Evolutionary conservation across 2,113 vertebrate genomes (phyloP).

Genomic region (Uropsilus gracilis): DNA sequence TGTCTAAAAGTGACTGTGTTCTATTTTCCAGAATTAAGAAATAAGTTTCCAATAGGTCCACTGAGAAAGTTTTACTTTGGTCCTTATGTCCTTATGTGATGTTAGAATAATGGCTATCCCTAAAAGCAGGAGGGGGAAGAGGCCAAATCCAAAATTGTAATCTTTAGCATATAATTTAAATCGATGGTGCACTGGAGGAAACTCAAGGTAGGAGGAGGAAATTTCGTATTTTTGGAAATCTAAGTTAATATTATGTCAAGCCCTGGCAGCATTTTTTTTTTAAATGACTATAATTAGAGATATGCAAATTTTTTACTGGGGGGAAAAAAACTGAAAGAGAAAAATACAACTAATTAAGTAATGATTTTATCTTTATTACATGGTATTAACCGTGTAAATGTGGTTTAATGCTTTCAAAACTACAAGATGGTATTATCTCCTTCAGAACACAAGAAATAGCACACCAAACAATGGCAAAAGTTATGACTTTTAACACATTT

Average conservation of each 20-base stretch:
- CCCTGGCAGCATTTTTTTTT: slow-evolving; percentile 80
- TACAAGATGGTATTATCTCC: background rate
- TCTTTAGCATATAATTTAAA: slow-evolving; percentile 77
- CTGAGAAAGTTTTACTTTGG: slow-evolving; percentile 47
- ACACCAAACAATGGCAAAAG: background rate
- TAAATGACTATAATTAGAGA: slow-evolving; percentile 83
- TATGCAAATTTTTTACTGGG: slow-evolving; percentile 60
- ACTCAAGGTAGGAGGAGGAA: slow-evolving; percentile 80
- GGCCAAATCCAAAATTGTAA: slow-evolving; percentile 45
- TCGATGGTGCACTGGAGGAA: slow-evolving; percentile 77
- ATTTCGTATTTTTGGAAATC: slow-evolving; percentile 81
- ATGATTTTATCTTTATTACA: slow-evolving; percentile 81
- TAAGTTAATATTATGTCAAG: slow-evolving; percentile 85
- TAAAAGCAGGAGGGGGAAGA: background rate
- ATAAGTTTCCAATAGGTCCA: background rate
- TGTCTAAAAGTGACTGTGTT: slow-evolving; percentile 42
- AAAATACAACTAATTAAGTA: slow-evolving; percentile 83
- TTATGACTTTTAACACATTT: background rate
- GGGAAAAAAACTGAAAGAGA: slow-evolving; percentile 63
- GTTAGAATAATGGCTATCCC: background rate
- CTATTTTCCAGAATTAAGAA: slow-evolving; percentile 25
- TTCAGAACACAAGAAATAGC: slow-evolving; percentile 18
- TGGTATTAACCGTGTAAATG: slow-evolving; percentile 77
- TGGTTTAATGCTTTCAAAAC: slow-evolving; percentile 65
- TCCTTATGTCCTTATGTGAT: background rate